These are phyloP conservation scores for Drosophila neocordata DNA, from an alignment of 1,140 invertebrate genomes.

Conservation along the genomic window DNA sequence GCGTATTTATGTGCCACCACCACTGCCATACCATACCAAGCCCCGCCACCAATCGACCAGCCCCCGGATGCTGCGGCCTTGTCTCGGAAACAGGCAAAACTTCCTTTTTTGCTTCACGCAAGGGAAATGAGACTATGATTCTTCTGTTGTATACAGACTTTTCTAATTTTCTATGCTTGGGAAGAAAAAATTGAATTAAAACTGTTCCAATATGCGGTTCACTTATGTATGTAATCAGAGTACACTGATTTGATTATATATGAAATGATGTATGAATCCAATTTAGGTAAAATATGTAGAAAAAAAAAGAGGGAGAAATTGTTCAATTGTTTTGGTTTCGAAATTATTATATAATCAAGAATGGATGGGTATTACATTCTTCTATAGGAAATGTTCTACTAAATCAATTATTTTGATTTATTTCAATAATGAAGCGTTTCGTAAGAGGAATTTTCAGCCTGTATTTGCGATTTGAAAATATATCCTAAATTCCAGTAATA, in stretches of 20 bases:
- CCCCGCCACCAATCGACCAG: neutral
- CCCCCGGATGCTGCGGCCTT: slow-evolving; percentile 66
- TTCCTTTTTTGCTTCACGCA: slow-evolving; percentile 35
- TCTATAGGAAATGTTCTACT: no score
- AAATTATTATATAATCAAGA: no score
- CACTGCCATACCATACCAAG: neutral
- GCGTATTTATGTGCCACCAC: slow-evolving; percentile 62
- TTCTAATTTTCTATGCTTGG: slow-evolving; percentile 20
- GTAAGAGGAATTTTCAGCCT: no score
- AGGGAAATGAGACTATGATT: slow-evolving; percentile 59
- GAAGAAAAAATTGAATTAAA: slow-evolving; percentile 70
- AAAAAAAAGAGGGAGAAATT: neutral
- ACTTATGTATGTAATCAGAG: slow-evolving; percentile 8
- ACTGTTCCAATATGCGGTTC: slow-evolving; percentile 25
- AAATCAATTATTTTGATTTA: no score
- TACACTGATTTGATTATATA: slow-evolving; percentile 5
- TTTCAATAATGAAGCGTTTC: no score
- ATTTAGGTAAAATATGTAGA: neutral
- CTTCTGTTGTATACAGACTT: slow-evolving; percentile 20
- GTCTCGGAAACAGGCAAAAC: slow-evolving; percentile 68
- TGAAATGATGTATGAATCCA: slow-evolving; percentile 3
- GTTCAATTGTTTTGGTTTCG: neutral
- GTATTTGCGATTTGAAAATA: no score
- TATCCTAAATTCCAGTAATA: no score
- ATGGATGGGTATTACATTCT: no score